Base-by-base conservation (phyloP, 2,888 invertebrate genomes). In the Dioctria rufipes region DNA sequence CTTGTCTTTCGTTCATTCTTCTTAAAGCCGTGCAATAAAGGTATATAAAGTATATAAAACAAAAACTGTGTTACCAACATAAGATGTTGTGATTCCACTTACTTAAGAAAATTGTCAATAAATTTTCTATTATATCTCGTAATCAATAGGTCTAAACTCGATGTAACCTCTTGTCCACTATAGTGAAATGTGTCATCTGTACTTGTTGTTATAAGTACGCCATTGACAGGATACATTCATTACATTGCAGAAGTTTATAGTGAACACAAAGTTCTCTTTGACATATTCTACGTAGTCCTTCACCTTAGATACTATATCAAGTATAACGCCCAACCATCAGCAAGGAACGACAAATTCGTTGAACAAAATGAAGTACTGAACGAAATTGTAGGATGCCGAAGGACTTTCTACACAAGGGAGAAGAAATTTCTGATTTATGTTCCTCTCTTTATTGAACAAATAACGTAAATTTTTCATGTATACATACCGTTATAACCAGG, bases 401-500 rank as follows among this genome's bases (percentile, higher is more conserved):
- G 77, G 77, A 77, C 77, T 39, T 63, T 77, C 75, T 46, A 77
- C 49, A 42, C 63, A 77, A 77, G 77, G 77, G 63, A 63, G 63
- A 40, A 77, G 77, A 77, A 77, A 77, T 77, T 77, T 77, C 77
- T 77, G 77, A 77, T 77, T 77, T 77, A 77, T 77, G 77, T 77
- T 77, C 77, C 51, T 77, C 77, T 77, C 77, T 77, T 77, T 77
- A 77, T 77, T 77, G 77, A 77, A 77, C 77, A 77, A 77, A 77
- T 77, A 77, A 77, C 77, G 77, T 77, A 77, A 77, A 77, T 77
- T 77, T 77, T 77, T 77, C 77, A 77, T 77, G 77, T 77, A 77
- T 63, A 77, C 63, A 77, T 42, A 77, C 77, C 61, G 77, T 49
- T 51, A 63, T 46, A 77, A 46, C n/a, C 46, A 46, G 77, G 63